These are phyloP conservation scores for Halcyon smyrnensis DNA, from an alignment of 2,797 vertebrate genomes.

Conservation along the genomic window DNA sequence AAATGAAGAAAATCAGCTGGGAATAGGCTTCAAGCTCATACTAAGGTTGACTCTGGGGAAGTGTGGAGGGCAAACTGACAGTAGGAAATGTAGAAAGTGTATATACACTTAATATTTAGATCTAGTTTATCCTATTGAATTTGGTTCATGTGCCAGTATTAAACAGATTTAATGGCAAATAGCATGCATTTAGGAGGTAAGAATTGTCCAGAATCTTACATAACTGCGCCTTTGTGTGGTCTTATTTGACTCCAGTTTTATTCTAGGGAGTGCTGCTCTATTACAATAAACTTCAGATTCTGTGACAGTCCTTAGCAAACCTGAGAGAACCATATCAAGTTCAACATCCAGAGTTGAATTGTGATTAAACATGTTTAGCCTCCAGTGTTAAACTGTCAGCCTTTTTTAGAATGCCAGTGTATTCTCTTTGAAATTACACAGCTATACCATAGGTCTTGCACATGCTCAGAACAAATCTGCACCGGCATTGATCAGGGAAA, in stretches of 20 bases:
- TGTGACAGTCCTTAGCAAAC: neutral
- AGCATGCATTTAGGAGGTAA: neutral
- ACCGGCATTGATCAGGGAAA: neutral
- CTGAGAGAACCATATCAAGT: neutral
- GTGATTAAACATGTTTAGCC: neutral
- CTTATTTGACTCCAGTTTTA: neutral
- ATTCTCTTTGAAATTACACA: neutral
- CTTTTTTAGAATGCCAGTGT: neutral
- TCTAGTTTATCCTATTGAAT: neutral
- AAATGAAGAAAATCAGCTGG: neutral
- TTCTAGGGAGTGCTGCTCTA: neutral
- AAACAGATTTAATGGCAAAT: neutral
- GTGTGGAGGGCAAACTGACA: neutral
- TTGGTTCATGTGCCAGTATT: neutral
- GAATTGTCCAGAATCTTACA: neutral
- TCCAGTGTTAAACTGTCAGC: neutral
- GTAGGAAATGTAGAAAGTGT: neutral
- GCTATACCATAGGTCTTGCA: neutral
- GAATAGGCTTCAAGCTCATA: neutral
- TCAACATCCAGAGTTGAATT: neutral
- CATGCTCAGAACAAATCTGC: neutral
- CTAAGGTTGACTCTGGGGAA: neutral
- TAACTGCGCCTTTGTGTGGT: neutral
- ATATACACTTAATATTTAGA: neutral
- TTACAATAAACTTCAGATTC: neutral